Base-by-base conservation (phyloP, 2,113 vertebrate species). In the Nycticorax nycticorax region DNA sequence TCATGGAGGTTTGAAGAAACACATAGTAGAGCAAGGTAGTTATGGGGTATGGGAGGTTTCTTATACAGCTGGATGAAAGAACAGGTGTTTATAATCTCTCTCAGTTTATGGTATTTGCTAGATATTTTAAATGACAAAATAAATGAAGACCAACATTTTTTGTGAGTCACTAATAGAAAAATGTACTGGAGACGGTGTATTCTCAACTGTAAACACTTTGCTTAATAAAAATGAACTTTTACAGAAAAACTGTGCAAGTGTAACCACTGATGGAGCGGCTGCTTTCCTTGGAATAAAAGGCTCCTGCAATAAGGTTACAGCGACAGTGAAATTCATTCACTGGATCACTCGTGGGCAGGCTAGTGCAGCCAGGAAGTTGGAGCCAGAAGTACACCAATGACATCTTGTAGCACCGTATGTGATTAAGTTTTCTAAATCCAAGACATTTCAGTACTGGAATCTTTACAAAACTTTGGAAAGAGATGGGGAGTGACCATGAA, bases 201-300 rank as follows among this genome's bases (percentile, higher is more conserved):
- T 68, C 23, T 67, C 23, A 88, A 48, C 5, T 37, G 30, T 14
- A 66, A 69, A 33, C 0, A 0, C 0, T 27, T 74, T 28, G 12
- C 41, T 74, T 69, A 59, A 39, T 35, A 37, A 75, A 75, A 94
- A 47, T 1, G 0, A 24, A 37, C 9, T 28, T 76, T 55, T 14
- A 24, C 35, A 14, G 50, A 59, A 64, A 66, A 77, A 30, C 9
- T 37, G 26, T 14, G 3, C 16, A 71, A 73, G 8, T 10, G 6
- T 39, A 55, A 45, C 18, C 17, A 75, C 6, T 26, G 10, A 69
- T 47, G 6, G 22, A 56, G 33, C 6, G 3, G 22, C 14, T 47
- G 19, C 28, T 74, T 52, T 69, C 16, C 69, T 27, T 4, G 41
- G 32, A 77, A 81, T 13, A 66, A 60, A 55, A 15, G 27, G 14